phyloP scores from a whole-genome alignment of 2,888 invertebrate species.

The Drosophila longiperda region DNA sequence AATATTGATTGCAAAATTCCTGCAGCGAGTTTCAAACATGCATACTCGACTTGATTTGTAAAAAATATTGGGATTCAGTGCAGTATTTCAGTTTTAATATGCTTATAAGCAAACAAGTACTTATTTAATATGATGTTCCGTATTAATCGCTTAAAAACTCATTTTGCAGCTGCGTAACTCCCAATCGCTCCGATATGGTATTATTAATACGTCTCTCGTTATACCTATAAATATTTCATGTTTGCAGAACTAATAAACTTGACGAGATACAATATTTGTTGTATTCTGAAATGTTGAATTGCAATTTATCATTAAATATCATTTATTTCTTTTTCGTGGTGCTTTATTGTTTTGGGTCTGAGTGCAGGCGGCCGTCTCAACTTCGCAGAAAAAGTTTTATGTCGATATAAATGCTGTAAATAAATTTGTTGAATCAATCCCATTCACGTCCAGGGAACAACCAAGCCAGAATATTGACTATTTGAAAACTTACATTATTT shows the following conservation, averaged over 20 bases:
- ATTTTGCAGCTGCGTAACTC: not conserved
- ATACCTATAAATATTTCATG: not conserved
- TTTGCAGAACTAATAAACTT: not conserved
- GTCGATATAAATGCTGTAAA: rapidly evolving
- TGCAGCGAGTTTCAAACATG: not conserved
- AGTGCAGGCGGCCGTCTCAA: slow-evolving; percentile 37
- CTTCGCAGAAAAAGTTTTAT: slow-evolving; percentile 26
- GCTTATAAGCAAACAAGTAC: not conserved
- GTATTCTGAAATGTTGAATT: not conserved
- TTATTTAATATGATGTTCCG: not conserved
- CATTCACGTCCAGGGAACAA: slow-evolving; percentile 4
- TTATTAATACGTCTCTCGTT: not conserved
- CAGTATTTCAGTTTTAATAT: not conserved
- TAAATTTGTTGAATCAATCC: not conserved
- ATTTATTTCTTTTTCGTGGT: slow-evolving; percentile 4
- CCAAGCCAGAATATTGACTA: slow-evolving; percentile 40
- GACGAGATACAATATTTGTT: not conserved
- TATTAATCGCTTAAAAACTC: not conserved
- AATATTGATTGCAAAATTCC: not conserved
- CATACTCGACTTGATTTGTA: not conserved
- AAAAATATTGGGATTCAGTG: not conserved
- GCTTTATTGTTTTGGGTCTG: slow-evolving; percentile 43
- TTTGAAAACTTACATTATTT: slow-evolving; percentile 35
- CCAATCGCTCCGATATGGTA: too few species aligned
- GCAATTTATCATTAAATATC: not conserved